These are phyloP conservation scores for Thalassaphorura encarpata DNA, from an alignment of 1,140 invertebrate species.

Conservation along the genomic window DNA sequence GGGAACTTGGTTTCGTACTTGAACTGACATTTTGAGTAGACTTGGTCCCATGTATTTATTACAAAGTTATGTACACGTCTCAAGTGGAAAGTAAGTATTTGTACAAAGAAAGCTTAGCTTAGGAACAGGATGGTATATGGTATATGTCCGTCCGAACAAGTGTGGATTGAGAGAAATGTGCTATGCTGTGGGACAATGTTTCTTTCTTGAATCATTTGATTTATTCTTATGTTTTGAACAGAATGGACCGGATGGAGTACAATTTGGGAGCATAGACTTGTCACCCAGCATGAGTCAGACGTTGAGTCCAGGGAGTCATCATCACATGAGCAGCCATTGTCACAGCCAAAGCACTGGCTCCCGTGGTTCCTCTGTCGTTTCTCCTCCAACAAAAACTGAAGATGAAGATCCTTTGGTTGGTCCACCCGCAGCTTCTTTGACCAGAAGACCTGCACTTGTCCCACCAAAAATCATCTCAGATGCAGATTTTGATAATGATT, in stretches of 20 bases:
- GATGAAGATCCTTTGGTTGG: conserved; percentile 34
- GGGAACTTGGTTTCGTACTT: too few relatives aligned
- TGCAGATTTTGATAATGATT: conserved; percentile 34
- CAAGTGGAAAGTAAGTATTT: too few relatives aligned
- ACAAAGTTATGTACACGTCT: too few relatives aligned
- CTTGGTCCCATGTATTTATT: too few relatives aligned
- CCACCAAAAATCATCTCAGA: conserved; percentile 41
- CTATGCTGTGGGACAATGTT: not conserved
- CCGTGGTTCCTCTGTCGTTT: conserved; percentile 2
- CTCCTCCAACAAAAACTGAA: conserved; percentile 22
- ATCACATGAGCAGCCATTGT: conserved; percentile 7
- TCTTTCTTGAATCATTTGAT: not conserved
- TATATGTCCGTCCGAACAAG: too few relatives aligned
- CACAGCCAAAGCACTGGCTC: not conserved
- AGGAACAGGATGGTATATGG: too few relatives aligned
- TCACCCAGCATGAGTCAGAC: conserved; percentile 29
- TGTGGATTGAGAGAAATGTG: too few relatives aligned
- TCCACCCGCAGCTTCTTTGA: conserved; percentile 41
- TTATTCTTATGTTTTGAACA: not conserved
- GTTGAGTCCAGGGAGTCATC: conserved; percentile 22
- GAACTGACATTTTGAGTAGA: too few relatives aligned
- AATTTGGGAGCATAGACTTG: conserved; percentile 25
- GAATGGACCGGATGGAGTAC: conserved; percentile 14
- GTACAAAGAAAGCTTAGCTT: too few relatives aligned
- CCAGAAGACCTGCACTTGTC: conserved; percentile 41